Base-by-base conservation (phyloP, 2,797 vertebrate species). In the Paramormyrops hopkinsi region DNA sequence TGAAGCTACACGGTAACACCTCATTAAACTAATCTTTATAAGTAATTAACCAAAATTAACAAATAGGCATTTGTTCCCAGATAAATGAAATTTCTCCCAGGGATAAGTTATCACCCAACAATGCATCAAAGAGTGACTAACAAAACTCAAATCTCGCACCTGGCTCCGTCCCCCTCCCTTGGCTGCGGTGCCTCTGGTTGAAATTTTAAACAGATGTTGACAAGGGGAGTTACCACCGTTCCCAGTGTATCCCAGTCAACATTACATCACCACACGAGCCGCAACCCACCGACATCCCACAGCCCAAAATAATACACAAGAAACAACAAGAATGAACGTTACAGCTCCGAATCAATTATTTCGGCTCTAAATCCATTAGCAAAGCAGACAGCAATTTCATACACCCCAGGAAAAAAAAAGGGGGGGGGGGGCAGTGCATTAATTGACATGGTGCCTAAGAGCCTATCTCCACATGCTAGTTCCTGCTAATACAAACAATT, bases 401-500 rank as follows among this genome's bases (percentile, higher is more conserved):
- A 37, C 29, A 73, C 12, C 69, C 41, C 76, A 82, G 76, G 19
- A 44, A 82, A 46, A 22, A 7, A 11, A 11, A 3, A 0, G 12
- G 19, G 54, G 17, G 53, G 17, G 14, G 76, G 17, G 37, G 17
- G 41, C 17, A 8, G 41, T n/a, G 7, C 7, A n/a, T 1, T 82
- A 46, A 46, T 19, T 44, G 37, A 46, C 76, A 46, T 3, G 76
- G 76, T 82, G 76, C 76, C 86, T 89, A 83, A 65, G 56, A 65
- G 62, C 29, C 85, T 33, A 86, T 86, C 59, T 69, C 65, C 87
- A 90, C 73, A 85, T n/a, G 19, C 25, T 51, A 56, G 50, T 76
- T 89, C 84, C n/a, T 53, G 54, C 88, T 59, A 88, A 79, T 88
- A 89, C 87, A 88, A 90, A 90, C 91, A 91, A 88, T 65, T 91